Conservation (phyloP, 2,113 vertebrate species). For the Elephas maximus region DNA sequence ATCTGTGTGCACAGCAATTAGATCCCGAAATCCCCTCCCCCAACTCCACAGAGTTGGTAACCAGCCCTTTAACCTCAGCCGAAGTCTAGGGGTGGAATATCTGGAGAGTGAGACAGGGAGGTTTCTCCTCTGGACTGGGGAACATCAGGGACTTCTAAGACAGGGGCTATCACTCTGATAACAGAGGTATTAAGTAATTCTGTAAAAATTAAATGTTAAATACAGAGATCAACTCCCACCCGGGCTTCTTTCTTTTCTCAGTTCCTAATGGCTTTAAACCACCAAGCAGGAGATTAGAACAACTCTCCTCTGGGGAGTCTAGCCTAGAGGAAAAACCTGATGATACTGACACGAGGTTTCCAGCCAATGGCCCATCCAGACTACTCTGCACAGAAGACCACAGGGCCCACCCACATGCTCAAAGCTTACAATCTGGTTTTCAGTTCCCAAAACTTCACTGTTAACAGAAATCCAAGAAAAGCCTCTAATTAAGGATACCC, state of each 20-base stretch:
- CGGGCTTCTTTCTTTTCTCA: neutral
- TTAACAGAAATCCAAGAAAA: neutral
- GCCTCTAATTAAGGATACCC: neutral
- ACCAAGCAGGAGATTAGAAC: neutral
- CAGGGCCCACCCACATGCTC: neutral
- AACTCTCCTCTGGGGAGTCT: neutral
- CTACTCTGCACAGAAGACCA: neutral
- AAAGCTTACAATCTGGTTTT: conserved; percentile 13
- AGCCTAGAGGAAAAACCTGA: neutral
- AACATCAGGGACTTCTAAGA: neutral
- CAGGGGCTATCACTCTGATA: neutral
- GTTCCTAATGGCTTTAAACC: neutral
- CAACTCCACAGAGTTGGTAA: neutral
- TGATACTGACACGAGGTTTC: neutral
- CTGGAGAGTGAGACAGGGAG: neutral
- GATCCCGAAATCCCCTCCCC: neutral
- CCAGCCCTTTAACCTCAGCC: neutral
- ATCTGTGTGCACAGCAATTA: neutral
- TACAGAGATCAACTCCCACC: neutral
- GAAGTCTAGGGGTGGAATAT: neutral
- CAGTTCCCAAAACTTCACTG: neutral
- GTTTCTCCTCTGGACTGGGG: neutral
- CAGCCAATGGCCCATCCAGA: neutral
- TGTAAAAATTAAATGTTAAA: neutral
- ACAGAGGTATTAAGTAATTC: neutral